Evolutionary conservation across 2,888 invertebrate species (phyloP), one percentile per base, ranked within the genome.

Genomic region (Orthosia cruda): DNA sequence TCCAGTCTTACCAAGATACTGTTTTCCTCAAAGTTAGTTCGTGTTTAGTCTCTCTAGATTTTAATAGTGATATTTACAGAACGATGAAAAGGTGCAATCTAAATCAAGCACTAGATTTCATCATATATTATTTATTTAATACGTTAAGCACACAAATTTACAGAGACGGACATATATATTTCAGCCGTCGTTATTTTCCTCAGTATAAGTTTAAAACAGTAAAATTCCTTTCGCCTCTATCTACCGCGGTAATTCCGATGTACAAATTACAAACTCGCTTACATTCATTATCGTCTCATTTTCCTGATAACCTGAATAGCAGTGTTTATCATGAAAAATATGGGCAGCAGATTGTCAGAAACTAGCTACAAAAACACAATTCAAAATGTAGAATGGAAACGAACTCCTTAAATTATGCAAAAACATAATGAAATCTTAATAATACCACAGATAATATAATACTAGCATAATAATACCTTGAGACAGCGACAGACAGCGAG

Each of bases 261-360:
- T 49, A 57, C 72, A 55, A 69, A 61, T 47, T 16, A 57, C 61
- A 47, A 73, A 62, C 71, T 52, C 58, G 62, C 58, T 63, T 23
- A 71, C 62, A 45, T 59, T 72, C 64, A 77, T 75, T 71, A 85
- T 85, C 71, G 54, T 70, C 68, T 62, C 71, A 81, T 88, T 89
- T 89, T 87, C 81, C 86, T 83, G 89, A 91, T 91, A 91, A 90
- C 89, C 88, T 84, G 73, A 89, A 89, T 89, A 86, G 81, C 59
- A 82, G 71, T 81, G 80, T 83, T 88, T 88, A 85, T 81, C 83
- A 76, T 77, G 77, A 80, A 82, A 76, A 84, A 81, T 65, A 67
- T 79, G 73, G 74, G 77, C 76, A 20, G 20, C 12, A 49, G 49
- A 49, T 58, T 49, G 74, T 81, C 26, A 52, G 15, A 40, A 40